These are phyloP conservation scores for Xenus cinereus DNA, from an alignment of 2,113 vertebrate genomes.

Conservation along the genomic window DNA sequence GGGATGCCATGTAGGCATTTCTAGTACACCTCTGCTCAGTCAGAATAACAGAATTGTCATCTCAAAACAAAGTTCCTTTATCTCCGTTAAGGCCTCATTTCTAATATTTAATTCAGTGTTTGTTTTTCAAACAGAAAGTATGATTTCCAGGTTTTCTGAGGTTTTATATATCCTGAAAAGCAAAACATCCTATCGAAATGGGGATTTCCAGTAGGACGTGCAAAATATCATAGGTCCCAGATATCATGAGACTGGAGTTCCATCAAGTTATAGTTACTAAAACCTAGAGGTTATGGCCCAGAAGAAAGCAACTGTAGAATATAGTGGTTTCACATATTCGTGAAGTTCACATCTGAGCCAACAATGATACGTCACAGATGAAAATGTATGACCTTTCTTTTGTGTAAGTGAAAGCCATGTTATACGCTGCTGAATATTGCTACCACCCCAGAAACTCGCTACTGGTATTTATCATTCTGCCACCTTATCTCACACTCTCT, in stretches of 20 bases:
- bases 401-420: constrained; percentile 18
- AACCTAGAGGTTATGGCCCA: background rate
- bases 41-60: background rate
- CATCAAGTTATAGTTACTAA: background rate
- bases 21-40: background rate
- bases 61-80: background rate
- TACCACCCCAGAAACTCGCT: background rate
- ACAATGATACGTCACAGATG: background rate
- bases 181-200: background rate
- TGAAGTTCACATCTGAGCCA: constrained; percentile 17
- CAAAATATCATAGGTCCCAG: background rate
- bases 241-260: background rate
- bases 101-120: background rate
- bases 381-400: constrained; percentile 47
- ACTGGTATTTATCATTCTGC: constrained; percentile 57
- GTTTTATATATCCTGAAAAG: background rate
- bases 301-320: background rate
- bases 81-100: background rate
- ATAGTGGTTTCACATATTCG: background rate
- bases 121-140: background rate
- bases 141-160: background rate
- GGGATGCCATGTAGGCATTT: background rate
- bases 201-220: background rate
- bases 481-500: background rate
- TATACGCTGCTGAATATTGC: constrained; percentile 10